phyloP scores from a whole-genome alignment of 1,140 invertebrate species.

The Dendroctonus valens region DNA sequence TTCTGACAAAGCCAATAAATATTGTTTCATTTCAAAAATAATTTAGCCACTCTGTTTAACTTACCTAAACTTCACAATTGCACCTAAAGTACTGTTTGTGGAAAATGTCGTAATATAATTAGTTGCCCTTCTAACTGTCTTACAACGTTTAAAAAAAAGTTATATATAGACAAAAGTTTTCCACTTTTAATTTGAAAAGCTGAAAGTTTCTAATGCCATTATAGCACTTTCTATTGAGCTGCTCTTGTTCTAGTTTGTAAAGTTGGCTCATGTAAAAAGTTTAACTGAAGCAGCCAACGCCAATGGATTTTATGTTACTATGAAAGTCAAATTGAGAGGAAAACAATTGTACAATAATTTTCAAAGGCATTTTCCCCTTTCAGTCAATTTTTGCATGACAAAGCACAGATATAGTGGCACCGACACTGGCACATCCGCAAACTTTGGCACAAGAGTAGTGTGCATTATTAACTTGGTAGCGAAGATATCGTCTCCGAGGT shows the following conservation, averaged over 20 bases:
- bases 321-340: too few species aligned
- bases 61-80: conserved; percentile 15
- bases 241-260: too few species aligned
- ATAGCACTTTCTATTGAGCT: too few species aligned
- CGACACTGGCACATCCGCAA: conserved; percentile 43
- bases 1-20: conserved; percentile 1
- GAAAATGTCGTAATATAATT: conserved; percentile 23
- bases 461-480: conserved; percentile 34
- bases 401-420: conserved; percentile 44
- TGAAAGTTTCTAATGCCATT: too few species aligned
- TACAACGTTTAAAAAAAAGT: too few species aligned
- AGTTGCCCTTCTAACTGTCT: neutral
- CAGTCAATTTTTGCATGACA: conserved; percentile 45
- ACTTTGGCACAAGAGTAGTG: conserved; percentile 45
- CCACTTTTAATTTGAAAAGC: too few species aligned
- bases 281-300: neutral
- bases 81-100: conserved; percentile 27
- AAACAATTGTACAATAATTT: neutral
- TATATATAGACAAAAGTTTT: too few species aligned
- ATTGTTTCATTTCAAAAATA: neutral
- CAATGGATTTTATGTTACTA: too few species aligned
- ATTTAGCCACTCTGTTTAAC: conserved; percentile 9
- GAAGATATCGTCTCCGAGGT: conserved; percentile 34
- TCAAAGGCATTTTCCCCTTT: conserved; percentile 31
- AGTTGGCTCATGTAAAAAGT: neutral